Evolutionary conservation across 2,113 vertebrate genomes (phyloP).

Genomic region (Saccopteryx leptura): DNA sequence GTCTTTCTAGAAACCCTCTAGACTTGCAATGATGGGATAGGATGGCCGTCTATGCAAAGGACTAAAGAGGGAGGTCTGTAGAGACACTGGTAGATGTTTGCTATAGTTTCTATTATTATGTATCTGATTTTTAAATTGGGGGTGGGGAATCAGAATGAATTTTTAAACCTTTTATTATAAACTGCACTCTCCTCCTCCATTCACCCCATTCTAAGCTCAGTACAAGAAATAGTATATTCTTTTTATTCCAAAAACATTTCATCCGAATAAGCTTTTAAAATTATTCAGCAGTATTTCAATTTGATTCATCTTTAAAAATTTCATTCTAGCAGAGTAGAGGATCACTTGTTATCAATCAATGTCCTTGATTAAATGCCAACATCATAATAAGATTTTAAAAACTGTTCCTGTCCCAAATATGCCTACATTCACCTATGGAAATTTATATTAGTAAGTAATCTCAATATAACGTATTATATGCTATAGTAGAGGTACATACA

Average conservation of each 20-base stretch:
- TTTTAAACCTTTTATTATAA: background rate
- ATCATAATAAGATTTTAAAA: background rate
- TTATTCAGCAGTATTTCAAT: background rate
- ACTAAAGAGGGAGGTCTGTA: background rate
- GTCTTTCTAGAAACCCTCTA: background rate
- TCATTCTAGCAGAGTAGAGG: background rate
- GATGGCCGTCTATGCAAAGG: background rate
- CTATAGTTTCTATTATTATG: background rate
- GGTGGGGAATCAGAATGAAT: background rate
- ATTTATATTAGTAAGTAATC: background rate
- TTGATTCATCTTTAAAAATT: background rate
- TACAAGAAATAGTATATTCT: conserved; percentile 12
- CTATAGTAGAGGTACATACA: background rate
- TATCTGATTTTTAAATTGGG: background rate
- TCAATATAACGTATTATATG: background rate
- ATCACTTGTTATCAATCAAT: background rate
- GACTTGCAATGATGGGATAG: background rate
- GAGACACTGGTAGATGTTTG: background rate
- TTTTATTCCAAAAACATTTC: conserved; percentile 7
- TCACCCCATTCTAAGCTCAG: background rate
- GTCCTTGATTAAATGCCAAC: background rate
- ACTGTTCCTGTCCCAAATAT: background rate
- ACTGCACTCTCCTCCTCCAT: background rate
- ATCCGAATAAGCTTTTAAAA: conserved; percentile 16
- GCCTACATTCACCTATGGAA: background rate